Conservation (phyloP, 2,888 invertebrate species). For the Charanyca ferruginea region DNA sequence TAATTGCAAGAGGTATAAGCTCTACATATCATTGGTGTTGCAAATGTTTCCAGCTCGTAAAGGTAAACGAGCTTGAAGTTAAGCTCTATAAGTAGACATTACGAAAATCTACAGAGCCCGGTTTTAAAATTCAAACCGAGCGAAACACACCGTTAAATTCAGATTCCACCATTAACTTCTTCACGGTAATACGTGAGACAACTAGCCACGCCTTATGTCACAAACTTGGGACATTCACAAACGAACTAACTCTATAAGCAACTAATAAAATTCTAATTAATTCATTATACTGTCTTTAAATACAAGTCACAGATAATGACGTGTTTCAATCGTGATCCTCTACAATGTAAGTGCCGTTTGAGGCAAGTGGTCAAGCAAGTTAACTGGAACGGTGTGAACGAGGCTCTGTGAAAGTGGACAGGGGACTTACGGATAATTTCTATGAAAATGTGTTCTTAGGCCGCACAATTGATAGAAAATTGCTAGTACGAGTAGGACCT, state of each 20-base stretch:
- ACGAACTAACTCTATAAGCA: constrained; percentile 39
- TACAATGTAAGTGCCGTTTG: constrained; percentile 55
- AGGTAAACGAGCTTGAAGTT: constrained; percentile 44
- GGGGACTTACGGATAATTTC: constrained; percentile 72
- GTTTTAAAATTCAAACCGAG: constrained; percentile 44
- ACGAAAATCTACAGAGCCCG: constrained; percentile 40
- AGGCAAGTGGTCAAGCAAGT: constrained; percentile 66
- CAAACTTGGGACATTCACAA: constrained; percentile 47
- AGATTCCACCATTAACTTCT: constrained; percentile 53
- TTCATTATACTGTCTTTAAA: constrained; percentile 61
- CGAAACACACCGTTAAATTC: constrained; percentile 46
- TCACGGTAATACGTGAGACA: constrained; percentile 29
- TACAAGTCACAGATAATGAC: constrained; percentile 55
- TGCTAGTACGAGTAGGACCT: constrained; percentile 41
- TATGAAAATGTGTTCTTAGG: constrained; percentile 75
- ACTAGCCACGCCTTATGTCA: constrained; percentile 37
- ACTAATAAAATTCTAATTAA: constrained; percentile 64
- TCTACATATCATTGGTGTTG: constrained; percentile 52
- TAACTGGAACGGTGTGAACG: constrained; percentile 69
- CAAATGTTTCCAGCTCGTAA: constrained; percentile 49
- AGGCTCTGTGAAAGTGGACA: constrained; percentile 76
- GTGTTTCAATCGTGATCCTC: constrained; percentile 52
- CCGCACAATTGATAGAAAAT: constrained; percentile 78
- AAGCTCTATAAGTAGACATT: constrained; percentile 38
- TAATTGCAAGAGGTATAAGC: constrained; percentile 35